phyloP scores from a whole-genome alignment of 2,113 vertebrate genomes.

The Neotoma lepida region DNA sequence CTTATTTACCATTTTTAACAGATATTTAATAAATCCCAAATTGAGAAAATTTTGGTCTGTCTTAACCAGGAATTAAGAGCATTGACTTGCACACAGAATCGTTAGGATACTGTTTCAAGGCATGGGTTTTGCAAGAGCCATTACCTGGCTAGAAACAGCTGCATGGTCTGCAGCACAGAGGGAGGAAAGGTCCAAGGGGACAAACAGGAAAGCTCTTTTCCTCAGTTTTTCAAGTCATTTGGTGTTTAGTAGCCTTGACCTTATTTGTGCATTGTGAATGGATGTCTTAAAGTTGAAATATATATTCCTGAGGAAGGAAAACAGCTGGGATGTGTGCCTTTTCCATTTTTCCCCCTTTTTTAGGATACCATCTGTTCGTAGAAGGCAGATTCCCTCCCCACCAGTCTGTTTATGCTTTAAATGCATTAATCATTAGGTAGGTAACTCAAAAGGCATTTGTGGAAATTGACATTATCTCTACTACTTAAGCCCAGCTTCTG shows the following conservation, averaged over 20 bases:
- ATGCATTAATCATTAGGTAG: not conserved
- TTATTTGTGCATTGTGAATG: slow-evolving; percentile 60
- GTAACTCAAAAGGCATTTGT: not conserved
- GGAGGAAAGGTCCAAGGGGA: not conserved
- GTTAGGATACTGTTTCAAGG: not conserved
- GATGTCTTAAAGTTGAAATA: slow-evolving; percentile 62
- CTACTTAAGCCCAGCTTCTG: slow-evolving; percentile 11
- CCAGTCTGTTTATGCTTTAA: slow-evolving; percentile 45
- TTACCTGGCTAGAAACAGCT: not conserved
- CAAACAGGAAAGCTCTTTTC: slow-evolving; percentile 37
- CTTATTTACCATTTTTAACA: slow-evolving; percentile 53
- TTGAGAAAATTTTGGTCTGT: slow-evolving; percentile 12
- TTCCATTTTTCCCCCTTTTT: slow-evolving; percentile 22
- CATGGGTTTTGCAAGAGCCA: not conserved
- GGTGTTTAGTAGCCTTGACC: slow-evolving; percentile 52
- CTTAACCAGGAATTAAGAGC: not conserved
- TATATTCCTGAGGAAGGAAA: slow-evolving; percentile 56
- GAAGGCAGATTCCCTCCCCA: not conserved
- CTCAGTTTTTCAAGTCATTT: slow-evolving; percentile 58
- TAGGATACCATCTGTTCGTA: slow-evolving; percentile 59
- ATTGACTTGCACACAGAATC: not conserved
- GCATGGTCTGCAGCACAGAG: not conserved
- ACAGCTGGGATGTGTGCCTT: slow-evolving; percentile 26
- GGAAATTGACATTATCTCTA: slow-evolving; percentile 33
- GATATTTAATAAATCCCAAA: slow-evolving; percentile 7